Base-by-base conservation (phyloP, 2,797 vertebrate genomes). In the Megalops cyprinoides region DNA sequence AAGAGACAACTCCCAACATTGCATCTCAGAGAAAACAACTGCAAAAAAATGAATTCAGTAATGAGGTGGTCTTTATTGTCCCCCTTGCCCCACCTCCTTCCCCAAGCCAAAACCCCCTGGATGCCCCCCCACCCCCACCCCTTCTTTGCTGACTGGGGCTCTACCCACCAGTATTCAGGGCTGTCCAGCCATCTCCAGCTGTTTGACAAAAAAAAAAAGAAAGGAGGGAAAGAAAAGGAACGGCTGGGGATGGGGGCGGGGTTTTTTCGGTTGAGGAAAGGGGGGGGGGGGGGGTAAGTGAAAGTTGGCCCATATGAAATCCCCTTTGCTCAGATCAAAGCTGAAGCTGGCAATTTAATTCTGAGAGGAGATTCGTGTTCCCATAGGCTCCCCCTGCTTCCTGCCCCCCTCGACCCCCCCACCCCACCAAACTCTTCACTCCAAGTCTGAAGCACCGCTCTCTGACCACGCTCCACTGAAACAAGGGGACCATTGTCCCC, bases 361-460 rank as follows among this genome's bases (percentile, higher is more conserved):
- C 87, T 91, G 90, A 89, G 89, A 90, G 82, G 83, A 86, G 88
- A 92, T 94, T 91, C 93, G 91, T 91, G 93, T 94, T 93, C 93
- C 91, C 92, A 94, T 92, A 90, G 91, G 89, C 90, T 88, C 84
- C 89, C 87, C 84, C 87, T 90, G 85, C 87, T 88, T 90, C 86
- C 82, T 79, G 82, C 82, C 46, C 80, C 80, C 31, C 37, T 23
- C 18, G 37, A 15, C 76, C 79, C 84, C 80, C 83, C 78, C 74
- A 81, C 78, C 82, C 49, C 74, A 69, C 79, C 80, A 73, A 79
- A 34, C 76, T 65, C 79, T 53, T 49, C 85, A 79, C 85, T 77
- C 87, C 83, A 74, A 74, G 83, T 82, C 82, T 79, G 58, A 62
- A 75, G 81, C 74, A 62, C 84, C 86, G 84, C 88, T 88, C 86